Conservation (phyloP, 92 coral and sea anemone species). For the Zoanthus gigantus region DNA sequence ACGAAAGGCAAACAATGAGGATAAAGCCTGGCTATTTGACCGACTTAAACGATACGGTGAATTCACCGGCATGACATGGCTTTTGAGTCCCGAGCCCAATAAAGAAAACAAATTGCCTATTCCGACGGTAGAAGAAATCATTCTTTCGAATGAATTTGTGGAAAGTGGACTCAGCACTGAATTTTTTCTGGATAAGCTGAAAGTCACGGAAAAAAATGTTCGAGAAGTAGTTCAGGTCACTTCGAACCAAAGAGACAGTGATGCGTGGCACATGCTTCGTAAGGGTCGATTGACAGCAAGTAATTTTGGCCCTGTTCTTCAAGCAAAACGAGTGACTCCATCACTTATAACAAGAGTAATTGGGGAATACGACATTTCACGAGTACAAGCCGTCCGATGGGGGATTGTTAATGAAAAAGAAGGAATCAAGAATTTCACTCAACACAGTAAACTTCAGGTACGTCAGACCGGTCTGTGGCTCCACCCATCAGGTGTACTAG, state of each 20-base stretch:
- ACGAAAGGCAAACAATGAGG: conserved; percentile 28
- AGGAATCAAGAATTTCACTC: conserved; percentile 31
- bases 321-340: conserved; percentile 12
- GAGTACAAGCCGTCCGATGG: conserved; percentile 58
- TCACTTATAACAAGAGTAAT: conserved; percentile 1
- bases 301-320: conserved; percentile 13
- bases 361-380: conserved; percentile 52
- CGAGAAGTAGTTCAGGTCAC: neutral
- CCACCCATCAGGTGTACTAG: conserved; percentile 42
- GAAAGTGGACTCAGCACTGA: conserved; percentile 44
- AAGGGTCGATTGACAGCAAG: conserved; percentile 19
- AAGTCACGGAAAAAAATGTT: neutral
- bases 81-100: conserved; percentile 37
- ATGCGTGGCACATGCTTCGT: conserved; percentile 17
- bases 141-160: conserved; percentile 41
- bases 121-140: conserved; percentile 45
- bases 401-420: conserved; percentile 51
- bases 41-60: conserved; percentile 41
- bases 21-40: conserved; percentile 39
- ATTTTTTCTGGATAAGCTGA: neutral
- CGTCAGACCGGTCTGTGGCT: conserved; percentile 55
- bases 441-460: conserved; percentile 23
- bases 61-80: conserved; percentile 41
- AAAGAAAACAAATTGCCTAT: conserved; percentile 40
- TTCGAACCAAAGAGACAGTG: conserved; percentile 11